These are phyloP conservation scores for Leiothrix lutea DNA, from an alignment of 2,113 vertebrate species.

Conservation along the genomic window DNA sequence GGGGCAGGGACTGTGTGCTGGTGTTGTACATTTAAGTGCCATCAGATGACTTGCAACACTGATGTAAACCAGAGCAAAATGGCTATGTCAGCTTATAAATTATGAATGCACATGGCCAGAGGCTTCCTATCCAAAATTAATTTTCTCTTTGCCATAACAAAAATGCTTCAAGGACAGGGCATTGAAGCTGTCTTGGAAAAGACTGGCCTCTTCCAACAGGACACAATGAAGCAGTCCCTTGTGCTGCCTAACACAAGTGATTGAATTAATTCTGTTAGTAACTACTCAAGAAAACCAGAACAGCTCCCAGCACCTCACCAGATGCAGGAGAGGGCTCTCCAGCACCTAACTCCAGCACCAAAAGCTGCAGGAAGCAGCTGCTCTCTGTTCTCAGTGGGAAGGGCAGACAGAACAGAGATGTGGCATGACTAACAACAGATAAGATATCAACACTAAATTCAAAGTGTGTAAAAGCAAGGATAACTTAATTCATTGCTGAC, in stretches of 20 bases:
- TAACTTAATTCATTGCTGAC: not conserved
- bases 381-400: not conserved
- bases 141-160: not conserved
- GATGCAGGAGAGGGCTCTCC: not conserved
- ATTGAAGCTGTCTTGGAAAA: not conserved
- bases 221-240: not conserved
- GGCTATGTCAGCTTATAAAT: slow-evolving; percentile 3
- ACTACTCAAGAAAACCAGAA: not conserved
- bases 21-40: not conserved
- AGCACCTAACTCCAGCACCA: not conserved
- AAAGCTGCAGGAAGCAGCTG: not conserved
- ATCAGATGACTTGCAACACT: not conserved
- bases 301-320: not conserved
- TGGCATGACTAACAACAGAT: not conserved
- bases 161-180: slow-evolving; percentile 10
- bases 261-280: not conserved
- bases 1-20: not conserved
- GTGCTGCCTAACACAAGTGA: not conserved
- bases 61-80: not conserved
- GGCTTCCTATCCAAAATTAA: not conserved
- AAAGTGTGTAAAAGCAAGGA: not conserved
- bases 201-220: not conserved
- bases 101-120: not conserved
- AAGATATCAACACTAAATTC: not conserved
- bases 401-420: not conserved